These are phyloP conservation scores for Rhea pennata DNA, from an alignment of 2,113 vertebrate species.

Conservation along the genomic window DNA sequence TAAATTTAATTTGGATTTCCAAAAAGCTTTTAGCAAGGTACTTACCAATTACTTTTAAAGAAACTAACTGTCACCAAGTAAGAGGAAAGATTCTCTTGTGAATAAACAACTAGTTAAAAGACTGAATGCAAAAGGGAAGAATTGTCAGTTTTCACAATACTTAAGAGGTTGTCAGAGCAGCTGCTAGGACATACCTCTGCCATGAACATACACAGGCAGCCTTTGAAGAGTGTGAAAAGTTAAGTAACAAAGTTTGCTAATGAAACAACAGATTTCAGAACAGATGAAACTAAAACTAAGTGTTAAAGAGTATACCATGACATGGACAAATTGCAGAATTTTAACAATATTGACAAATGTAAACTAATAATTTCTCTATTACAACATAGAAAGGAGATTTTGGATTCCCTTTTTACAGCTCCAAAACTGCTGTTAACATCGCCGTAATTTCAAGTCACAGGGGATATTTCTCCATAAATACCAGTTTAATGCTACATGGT, in stretches of 20 bases:
- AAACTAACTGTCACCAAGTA: neutral
- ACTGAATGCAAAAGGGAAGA: neutral
- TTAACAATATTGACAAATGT: neutral
- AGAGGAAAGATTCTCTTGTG: neutral
- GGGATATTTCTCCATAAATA: neutral
- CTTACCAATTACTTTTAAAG: neutral
- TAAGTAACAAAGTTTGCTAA: neutral
- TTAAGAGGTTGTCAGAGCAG: neutral
- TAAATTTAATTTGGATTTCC: neutral
- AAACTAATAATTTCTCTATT: neutral
- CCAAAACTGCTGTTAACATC: neutral
- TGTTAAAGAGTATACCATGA: neutral
- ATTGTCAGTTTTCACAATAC: neutral
- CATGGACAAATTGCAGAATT: too few relatives aligned
- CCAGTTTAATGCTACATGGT: neutral
- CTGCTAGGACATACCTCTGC: neutral
- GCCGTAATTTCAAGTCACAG: neutral
- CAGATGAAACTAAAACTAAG: neutral
- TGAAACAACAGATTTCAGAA: neutral
- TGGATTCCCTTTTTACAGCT: neutral
- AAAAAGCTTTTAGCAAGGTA: constrained; percentile 2
- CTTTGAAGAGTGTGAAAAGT: neutral
- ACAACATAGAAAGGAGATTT: neutral
- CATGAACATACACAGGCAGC: neutral
- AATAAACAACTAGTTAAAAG: neutral